Evolutionary conservation across 2,113 vertebrate genomes (phyloP).

Genomic region (Ellobius talpinus): DNA sequence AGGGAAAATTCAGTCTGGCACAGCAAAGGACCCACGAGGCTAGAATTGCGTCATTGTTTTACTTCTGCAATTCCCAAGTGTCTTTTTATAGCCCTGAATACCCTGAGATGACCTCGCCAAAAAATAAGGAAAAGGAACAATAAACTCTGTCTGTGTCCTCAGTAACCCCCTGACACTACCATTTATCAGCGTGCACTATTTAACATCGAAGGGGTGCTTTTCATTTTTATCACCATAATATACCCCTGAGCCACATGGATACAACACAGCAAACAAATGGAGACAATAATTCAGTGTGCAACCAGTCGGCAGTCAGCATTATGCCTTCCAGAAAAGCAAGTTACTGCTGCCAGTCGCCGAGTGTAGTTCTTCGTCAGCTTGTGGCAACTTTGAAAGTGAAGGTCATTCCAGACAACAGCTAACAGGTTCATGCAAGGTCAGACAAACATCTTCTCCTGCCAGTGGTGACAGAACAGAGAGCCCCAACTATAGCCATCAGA

Average conservation of each 20-base stretch:
- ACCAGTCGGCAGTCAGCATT: background rate
- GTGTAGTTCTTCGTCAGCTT: background rate
- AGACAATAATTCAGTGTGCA: background rate
- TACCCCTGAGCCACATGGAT: background rate
- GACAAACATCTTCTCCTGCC: background rate
- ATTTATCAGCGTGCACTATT: constrained; percentile 27
- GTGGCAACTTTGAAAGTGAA: constrained; percentile 21
- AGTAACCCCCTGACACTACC: background rate
- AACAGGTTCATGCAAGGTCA: background rate
- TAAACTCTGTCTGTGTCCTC: background rate
- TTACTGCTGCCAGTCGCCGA: background rate
- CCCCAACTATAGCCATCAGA: background rate
- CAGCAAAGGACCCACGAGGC: constrained; percentile 24
- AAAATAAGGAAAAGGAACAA: background rate
- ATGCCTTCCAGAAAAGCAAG: background rate
- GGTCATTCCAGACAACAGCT: background rate
- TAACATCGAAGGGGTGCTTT: background rate
- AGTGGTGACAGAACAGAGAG: background rate
- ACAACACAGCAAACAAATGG: background rate
- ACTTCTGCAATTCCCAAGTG: constrained; percentile 26
- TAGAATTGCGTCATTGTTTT: constrained; percentile 42
- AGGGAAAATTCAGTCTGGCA: background rate
- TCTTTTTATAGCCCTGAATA: constrained; percentile 12
- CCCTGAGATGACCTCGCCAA: background rate
- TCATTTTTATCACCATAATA: background rate